Base-by-base conservation (phyloP, 2,113 vertebrate genomes). In the Coregonus clupeaformis region DNA sequence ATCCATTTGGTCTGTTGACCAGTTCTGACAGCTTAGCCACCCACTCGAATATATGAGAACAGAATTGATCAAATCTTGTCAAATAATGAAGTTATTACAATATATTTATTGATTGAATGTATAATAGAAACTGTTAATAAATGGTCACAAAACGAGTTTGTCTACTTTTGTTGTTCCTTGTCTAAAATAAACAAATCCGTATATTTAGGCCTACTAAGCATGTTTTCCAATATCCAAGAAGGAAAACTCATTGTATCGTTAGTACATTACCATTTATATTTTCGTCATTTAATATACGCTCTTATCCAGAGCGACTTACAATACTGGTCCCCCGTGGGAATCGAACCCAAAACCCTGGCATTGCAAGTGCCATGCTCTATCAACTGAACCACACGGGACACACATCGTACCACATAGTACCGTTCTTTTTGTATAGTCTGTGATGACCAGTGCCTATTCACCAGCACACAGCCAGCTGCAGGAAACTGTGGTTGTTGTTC, bases 381-480 rank as follows among this genome's bases (percentile, higher is more conserved):
- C 36, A 42, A 42, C 9, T 11, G 9, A 42, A 11, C 9, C 36
- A 11, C 36, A 42, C 9, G 36, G 36, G 36, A 42, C 36, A 42
- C 18, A 60, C 57, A n/a, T 77, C 1, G 27, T 27, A 27, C 27
- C 27, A 1, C 2, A 27, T n/a, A n/a, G 5, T 55, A 14, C 70
- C 32, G 11, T 13, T 36, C 29, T 12, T 78, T 82, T 78, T 14
- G 71, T 76, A 65, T 59, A 82, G 74, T 72, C 72, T 87, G 75
- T 79, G 80, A 73, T 73, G 27, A 25, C 13, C n/a, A 49, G 60
- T 25, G 42, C 71, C 27, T 36, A 22, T 62, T 6, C 60, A 73
- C 24, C 24, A 52, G 32, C 27, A 55, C 57, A 24, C 36, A 30
- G 65, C 11, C 64, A 25, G 73, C 29, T 27, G 22, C 55, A 55